Percentiles rank a stretch among this genome's conserved stretches.
These are phyloP conservation scores for Drosophila azteca DNA, from an alignment of 1,140 invertebrate genomes.

Conservation along the genomic window DNA sequence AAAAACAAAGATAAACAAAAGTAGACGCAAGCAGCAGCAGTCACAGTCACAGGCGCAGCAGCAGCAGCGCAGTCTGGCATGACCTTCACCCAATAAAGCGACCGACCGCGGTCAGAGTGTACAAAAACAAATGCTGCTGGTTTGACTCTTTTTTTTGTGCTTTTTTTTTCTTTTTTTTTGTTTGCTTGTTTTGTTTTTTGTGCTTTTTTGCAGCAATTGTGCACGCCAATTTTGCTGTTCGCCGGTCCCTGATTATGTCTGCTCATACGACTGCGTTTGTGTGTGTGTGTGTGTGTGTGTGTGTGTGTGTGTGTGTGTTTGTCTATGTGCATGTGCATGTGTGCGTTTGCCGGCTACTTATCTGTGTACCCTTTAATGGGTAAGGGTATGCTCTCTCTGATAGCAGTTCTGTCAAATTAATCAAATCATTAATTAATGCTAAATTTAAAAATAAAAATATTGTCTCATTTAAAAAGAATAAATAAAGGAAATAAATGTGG, in stretches of 20 bases:
- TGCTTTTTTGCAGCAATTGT: slow-evolving; percentile 57
- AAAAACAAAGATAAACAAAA: slow-evolving; percentile 37
- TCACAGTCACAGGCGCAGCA: slow-evolving; percentile 5
- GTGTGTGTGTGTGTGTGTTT: background rate
- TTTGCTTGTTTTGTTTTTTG: background rate
- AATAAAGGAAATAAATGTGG: too few species aligned
- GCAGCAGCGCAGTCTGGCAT: slow-evolving; percentile 44
- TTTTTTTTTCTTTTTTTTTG: background rate
- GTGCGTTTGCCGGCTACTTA: slow-evolving; percentile 34
- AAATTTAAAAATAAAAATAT: too few species aligned
- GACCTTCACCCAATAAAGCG: slow-evolving; percentile 78
- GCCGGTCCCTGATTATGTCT: slow-evolving; percentile 7
- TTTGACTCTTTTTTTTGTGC: slow-evolving; percentile 7
- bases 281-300: background rate
- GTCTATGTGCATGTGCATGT: background rate
- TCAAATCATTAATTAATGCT: too few species aligned
- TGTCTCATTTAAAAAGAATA: too few species aligned
- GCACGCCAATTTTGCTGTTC: slow-evolving; percentile 42
- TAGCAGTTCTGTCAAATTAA: too few species aligned
- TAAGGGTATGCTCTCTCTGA: background rate
- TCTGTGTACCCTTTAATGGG: slow-evolving; percentile 28
- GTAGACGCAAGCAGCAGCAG: slow-evolving; percentile 39
- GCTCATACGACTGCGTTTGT: too few species aligned
- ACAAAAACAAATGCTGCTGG: slow-evolving; percentile 32
- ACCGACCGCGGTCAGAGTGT: slow-evolving; percentile 63